Base-by-base conservation (phyloP, 2,888 invertebrate species). In the Scaptodrosophila latifasciaeformis region DNA sequence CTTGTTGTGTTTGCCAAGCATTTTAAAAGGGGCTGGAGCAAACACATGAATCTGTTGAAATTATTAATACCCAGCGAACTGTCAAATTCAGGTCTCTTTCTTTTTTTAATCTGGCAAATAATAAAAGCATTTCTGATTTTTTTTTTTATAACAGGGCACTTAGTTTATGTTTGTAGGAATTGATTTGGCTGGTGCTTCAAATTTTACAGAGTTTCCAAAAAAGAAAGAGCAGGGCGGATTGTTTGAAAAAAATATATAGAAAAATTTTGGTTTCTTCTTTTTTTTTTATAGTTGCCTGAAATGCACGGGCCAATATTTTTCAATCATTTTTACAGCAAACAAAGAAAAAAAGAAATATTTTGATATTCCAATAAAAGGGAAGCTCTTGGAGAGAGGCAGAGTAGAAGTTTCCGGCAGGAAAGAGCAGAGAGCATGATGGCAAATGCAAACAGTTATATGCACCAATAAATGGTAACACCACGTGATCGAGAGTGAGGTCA, bases 241-340 rank as follows among this genome's bases (percentile, higher is more conserved):
- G 12, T n/a, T 12, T 7, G 4, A 7, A 31, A 31, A 31, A 3
- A 4, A 40, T 21, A 21, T 19, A 21, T 10, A n/a, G 40, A 21
- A 40, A 40, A 21, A 21, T 9, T 12, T 13, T 19, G 15, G 37
- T 6, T 37, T 37, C n/a, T n/a, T n/a, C n/a, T n/a, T n/a, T n/a
- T n/a, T n/a, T n/a, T n/a, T n/a, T n/a, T 10, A 12, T 4, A 24
- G 19, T 10, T 21, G n/a, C 40, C 21, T 46, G 48, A 53, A 60
- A 50, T 56, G 48, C 27, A 34, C n/a, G 43, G n/a, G 48, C 45
- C 54, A 70, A 65, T 69, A 52, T 57, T 76, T 70, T 70, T 62
- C 76, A 70, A 75, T 75, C 59, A 65, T 75, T 70, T 75, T 62
- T 65, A 42, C 35, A 30, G 40, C 45, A 30, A 54, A 49, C 57